Conservation (phyloP, 1,140 invertebrate species). For the Planococcus citri region DNA sequence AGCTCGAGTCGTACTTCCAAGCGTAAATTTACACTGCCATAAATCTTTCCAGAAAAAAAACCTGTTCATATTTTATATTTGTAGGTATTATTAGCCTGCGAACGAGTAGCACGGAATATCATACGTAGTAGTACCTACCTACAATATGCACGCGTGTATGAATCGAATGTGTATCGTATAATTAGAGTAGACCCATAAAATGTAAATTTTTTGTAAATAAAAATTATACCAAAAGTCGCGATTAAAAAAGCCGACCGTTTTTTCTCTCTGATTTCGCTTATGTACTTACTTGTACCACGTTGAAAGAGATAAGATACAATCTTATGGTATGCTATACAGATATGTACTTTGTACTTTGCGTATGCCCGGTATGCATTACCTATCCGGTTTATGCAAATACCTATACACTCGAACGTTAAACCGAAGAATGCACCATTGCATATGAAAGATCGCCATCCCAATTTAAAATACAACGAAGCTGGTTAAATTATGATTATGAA, state of each 20-base stretch:
- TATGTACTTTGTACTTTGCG: background rate
- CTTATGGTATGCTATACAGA: background rate
- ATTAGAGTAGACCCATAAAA: background rate
- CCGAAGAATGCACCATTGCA: background rate
- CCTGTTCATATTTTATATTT: background rate
- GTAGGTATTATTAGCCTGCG: no score
- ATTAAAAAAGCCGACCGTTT: background rate
- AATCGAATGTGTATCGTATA: no score
- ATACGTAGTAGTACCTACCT: no score
- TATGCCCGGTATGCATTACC: no score
- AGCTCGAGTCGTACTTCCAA: background rate
- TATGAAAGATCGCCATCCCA: background rate
- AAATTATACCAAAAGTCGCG: background rate
- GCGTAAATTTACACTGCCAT: background rate
- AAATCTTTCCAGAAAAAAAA: background rate
- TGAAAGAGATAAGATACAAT: no score
- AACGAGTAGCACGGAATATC: background rate
- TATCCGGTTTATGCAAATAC: background rate
- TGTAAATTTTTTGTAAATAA: slow-evolving; percentile 4
- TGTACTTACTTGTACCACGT: no score
- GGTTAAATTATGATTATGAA: background rate
- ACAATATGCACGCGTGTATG: background rate
- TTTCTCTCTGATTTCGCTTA: background rate
- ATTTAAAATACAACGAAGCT: background rate
- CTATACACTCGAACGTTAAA: background rate